Evolutionary conservation across 2,888 invertebrate genomes (phyloP).

Genomic region (Tetanocera ferruginea): DNA sequence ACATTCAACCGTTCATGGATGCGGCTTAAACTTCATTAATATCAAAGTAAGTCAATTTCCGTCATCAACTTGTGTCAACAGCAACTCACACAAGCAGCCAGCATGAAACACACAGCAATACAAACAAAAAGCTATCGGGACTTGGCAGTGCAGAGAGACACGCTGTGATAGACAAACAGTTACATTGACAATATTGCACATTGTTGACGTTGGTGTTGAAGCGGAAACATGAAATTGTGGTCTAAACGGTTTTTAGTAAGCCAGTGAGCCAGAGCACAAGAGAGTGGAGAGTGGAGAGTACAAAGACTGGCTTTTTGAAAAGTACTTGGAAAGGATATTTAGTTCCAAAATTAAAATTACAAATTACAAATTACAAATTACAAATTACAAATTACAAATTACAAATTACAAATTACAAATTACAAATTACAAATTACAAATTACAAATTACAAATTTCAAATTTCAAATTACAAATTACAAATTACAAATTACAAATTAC

Average conservation of each 20-base stretch:
- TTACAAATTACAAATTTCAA: too few relatives aligned
- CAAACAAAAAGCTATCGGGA: neutral
- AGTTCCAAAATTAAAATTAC: too few relatives aligned
- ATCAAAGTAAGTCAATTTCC: slow-evolving; percentile 57
- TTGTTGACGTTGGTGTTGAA: neutral
- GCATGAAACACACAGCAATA: neutral
- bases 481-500: too few relatives aligned
- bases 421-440: too few relatives aligned
- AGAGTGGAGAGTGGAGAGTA: too few relatives aligned
- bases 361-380: too few relatives aligned
- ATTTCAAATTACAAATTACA: too few relatives aligned
- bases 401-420: too few relatives aligned
- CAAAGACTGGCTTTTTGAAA: too few relatives aligned
- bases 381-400: too few relatives aligned
- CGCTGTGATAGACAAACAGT: neutral
- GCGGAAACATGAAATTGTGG: neutral
- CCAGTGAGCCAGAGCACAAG: too few relatives aligned
- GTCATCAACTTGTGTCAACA: slow-evolving; percentile 22
- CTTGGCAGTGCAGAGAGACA: neutral
- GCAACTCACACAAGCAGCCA: neutral
- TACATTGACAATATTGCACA: neutral
- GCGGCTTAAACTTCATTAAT: slow-evolving; percentile 57
- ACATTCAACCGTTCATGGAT: neutral
- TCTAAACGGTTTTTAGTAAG: neutral
- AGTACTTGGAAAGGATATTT: too few relatives aligned